Base-by-base conservation (phyloP, 1,140 invertebrate species). In the Drosophila neocordata region DNA sequence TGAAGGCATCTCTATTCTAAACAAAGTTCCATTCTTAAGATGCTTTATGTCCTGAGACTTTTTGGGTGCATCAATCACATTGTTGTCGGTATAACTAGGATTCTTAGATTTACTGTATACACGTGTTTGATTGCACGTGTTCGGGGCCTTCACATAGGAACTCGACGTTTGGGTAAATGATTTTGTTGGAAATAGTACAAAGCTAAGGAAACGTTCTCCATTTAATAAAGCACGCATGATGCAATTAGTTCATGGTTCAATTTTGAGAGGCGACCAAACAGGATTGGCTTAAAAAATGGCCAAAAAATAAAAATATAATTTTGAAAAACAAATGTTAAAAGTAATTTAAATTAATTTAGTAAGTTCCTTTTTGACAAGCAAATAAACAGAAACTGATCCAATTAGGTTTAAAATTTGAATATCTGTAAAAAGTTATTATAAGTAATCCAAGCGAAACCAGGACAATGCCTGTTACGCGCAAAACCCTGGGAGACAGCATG, bases 141-240 rank as follows among this genome's bases (percentile, higher is more conserved):
- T 8, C 12, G 8, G 1, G 4, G 0, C 12, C 27, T 22, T 51
- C 0, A 2, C 13, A 44, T 8, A 44, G 15, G 8, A 18, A 44
- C 18, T 44, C 4, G 37, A 13, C 13, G 37, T n/a, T 38, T 18
- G 41, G 15, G 15, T 18, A 2, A 44, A 44, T 44, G 41, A 48
- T 48, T 48, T 48, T 4, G 41, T 11, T 20, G 41, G 41, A 8
- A 48, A 48, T 4, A 3, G 15, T 9, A 37, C 1, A 20, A 7
- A 31, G n/a, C 12, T 44, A 4, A 68, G 4, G 7, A 71, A 41
- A 27, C 38, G 37, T 48, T 71, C 51, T 0, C 52, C 15, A 12
- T 18, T 35, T 2, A 67, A 31, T 37, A 44, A 8, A 38, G 73
- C 58, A 13, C 53, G 58, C 73, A 76, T 76, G 12, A 38, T 60